These are phyloP conservation scores for Rhynchophorus ferrugineus DNA, from an alignment of 1,140 invertebrate species.

Conservation along the genomic window DNA sequence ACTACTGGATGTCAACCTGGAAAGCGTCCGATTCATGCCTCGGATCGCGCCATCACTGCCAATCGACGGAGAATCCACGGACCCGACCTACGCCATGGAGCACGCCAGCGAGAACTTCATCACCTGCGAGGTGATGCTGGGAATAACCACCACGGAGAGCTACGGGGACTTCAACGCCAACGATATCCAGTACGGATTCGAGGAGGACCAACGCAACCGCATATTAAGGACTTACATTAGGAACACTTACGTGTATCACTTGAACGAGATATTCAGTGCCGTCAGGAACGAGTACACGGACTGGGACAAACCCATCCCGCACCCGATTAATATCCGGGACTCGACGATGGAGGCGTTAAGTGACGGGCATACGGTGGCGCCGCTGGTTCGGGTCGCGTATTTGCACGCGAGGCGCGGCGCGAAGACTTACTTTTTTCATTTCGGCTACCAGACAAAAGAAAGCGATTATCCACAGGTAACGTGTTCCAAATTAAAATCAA, in stretches of 20 bases:
- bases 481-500: not conserved
- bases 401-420: constrained; percentile 62
- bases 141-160: constrained; percentile 66
- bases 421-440: constrained; percentile 70
- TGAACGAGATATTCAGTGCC: constrained; percentile 87
- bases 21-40: constrained; percentile 50
- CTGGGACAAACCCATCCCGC: constrained; percentile 78
- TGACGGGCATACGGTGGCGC: constrained; percentile 73
- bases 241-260: constrained; percentile 80
- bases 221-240: constrained; percentile 74
- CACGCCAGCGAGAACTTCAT: constrained; percentile 60
- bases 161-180: constrained; percentile 67
- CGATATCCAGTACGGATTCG: constrained; percentile 69
- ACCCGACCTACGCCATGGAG: constrained; percentile 58
- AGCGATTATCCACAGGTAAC: constrained; percentile 64
- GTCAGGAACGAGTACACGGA: constrained; percentile 89
- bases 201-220: constrained; percentile 65
- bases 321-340: constrained; percentile 77
- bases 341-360: constrained; percentile 80
- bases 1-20: constrained; percentile 56
- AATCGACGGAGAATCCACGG: constrained; percentile 50
- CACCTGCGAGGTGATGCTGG: constrained; percentile 58
- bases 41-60: constrained; percentile 59
- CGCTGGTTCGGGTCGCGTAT: constrained; percentile 60
- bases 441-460: constrained; percentile 70